A percentile compares a stretch with the other conserved stretches of the same genome.
Evolutionary conservation across 2,888 invertebrate genomes (phyloP).

Genomic region (Lagria hirta): DNA sequence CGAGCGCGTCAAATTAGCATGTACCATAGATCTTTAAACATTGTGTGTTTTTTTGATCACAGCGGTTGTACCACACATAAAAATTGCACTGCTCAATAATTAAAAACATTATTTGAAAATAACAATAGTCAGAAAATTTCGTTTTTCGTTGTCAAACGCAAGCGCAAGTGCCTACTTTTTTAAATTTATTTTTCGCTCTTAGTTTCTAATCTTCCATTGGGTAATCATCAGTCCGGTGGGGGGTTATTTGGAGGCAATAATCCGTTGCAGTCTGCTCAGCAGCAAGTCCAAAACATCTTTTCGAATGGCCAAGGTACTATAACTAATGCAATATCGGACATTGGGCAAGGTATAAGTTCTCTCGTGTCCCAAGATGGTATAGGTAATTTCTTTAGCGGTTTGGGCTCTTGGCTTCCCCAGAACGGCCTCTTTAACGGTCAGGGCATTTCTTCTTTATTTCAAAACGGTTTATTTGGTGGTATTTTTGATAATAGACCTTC

Average conservation of each 20-base stretch:
- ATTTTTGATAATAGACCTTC: conserved; percentile 15
- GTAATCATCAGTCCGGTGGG: conserved; percentile 6
- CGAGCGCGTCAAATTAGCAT: no score
- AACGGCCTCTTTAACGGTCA: conserved; percentile 24
- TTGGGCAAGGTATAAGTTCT: conserved; percentile 7
- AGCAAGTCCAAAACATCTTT: conserved; percentile 14
- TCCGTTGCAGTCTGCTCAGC: conserved; percentile 15
- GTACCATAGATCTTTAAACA: no score
- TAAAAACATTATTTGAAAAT: no score
- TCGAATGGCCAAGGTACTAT: conserved; percentile 1
- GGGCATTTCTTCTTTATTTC: conserved; percentile 22
- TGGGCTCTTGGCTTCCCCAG: conserved; percentile 10
- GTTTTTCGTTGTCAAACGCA: no score
- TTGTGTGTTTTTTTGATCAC: no score
- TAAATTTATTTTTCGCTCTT: neutral
- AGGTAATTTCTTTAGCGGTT: conserved; percentile 4
- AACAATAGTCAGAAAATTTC: no score
- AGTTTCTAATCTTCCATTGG: conserved; percentile 1
- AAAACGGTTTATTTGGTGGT: conserved; percentile 20
- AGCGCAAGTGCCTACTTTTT: neutral
- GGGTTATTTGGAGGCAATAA: conserved; percentile 15
- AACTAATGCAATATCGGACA: no score
- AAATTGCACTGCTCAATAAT: no score
- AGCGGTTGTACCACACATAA: no score
- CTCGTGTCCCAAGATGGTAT: conserved; percentile 7